phyloP scores from a whole-genome alignment of 2,113 vertebrate genomes.

The Marcusenius ussheri region DNA sequence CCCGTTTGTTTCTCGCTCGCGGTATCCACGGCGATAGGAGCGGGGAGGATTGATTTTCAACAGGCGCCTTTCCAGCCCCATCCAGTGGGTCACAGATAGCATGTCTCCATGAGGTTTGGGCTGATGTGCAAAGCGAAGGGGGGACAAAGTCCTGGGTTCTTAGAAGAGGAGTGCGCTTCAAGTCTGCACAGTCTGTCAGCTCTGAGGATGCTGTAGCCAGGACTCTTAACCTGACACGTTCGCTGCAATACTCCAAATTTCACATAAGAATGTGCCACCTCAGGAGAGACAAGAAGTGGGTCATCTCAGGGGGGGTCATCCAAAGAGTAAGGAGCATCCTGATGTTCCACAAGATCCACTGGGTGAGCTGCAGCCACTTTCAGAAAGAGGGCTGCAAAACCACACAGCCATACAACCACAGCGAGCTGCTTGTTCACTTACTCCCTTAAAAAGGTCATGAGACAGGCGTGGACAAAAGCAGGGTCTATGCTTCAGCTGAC shows the following conservation, averaged over 20 bases:
- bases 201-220: slow-evolving; percentile 53
- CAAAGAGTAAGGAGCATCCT: background rate
- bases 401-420: background rate
- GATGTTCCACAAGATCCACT: background rate
- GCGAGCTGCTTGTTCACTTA: background rate
- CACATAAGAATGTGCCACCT: background rate
- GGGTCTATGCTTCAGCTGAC: background rate
- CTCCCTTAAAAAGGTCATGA: background rate
- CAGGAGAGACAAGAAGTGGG: background rate
- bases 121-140: slow-evolving; percentile 58
- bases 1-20: slow-evolving; percentile 89
- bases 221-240: slow-evolving; percentile 33
- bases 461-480: background rate
- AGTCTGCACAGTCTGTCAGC: slow-evolving; percentile 53
- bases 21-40: slow-evolving; percentile 72
- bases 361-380: background rate
- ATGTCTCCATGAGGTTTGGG: slow-evolving; percentile 61
- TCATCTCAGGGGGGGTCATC: slow-evolving; percentile 15
- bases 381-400: background rate
- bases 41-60: slow-evolving; percentile 74
- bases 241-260: slow-evolving; percentile 26
- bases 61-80: slow-evolving; percentile 64
- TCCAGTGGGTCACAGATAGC: slow-evolving; percentile 67
- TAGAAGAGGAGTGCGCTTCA: slow-evolving; percentile 41
- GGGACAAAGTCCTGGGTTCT: slow-evolving; percentile 56